Percentiles rank a stretch among this genome's conserved stretches.
Conservation (phyloP, 1,140 invertebrate genomes). For the Alviniconcha marisindica region DNA sequence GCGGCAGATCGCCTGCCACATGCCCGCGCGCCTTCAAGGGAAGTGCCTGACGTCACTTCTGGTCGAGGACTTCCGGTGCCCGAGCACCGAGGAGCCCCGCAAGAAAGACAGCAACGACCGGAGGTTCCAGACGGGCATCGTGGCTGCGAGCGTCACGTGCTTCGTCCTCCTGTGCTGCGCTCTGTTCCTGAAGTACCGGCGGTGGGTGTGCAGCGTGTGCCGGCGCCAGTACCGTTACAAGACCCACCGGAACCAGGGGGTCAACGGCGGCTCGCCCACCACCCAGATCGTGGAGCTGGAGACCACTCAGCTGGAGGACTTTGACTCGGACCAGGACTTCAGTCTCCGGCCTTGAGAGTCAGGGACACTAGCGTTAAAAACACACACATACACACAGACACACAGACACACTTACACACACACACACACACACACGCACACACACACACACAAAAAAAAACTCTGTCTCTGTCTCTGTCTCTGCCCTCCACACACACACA, state of each 20-base stretch:
- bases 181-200: slow-evolving; percentile 27
- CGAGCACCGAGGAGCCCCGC: neutral
- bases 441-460: too few relatives aligned
- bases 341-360: neutral
- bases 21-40: neutral
- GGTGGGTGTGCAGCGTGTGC: slow-evolving; percentile 18
- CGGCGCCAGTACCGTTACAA: slow-evolving; percentile 27
- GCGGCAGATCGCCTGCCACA: neutral
- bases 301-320: slow-evolving; percentile 34
- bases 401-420: too few relatives aligned
- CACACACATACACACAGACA: neutral
- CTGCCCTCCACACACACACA: too few relatives aligned
- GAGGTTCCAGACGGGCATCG: neutral
- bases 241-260: neutral
- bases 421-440: too few relatives aligned
- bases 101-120: neutral
- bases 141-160: slow-evolving; percentile 11
- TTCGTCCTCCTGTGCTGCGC: neutral
- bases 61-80: neutral
- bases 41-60: neutral
- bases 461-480: too few relatives aligned
- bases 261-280: slow-evolving; percentile 11
- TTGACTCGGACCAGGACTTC: neutral
- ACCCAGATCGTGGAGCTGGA: slow-evolving; percentile 25
- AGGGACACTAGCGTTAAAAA: too few relatives aligned